These are phyloP conservation scores for Rhagologus leucostigma DNA, from an alignment of 2,113 vertebrate genomes.

Conservation along the genomic window DNA sequence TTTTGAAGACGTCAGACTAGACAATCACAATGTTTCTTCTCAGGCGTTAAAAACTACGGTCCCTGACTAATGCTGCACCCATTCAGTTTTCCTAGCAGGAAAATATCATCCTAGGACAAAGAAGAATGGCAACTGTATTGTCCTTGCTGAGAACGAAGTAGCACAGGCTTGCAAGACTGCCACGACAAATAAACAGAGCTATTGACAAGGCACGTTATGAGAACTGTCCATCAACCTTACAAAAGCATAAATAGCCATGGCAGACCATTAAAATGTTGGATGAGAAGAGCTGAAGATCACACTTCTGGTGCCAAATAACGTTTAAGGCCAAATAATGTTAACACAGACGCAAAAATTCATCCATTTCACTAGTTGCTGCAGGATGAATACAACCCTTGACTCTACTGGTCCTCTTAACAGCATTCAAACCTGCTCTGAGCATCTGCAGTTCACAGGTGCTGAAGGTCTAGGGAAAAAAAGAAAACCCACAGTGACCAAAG, in stretches of 20 bases:
- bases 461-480: neutral
- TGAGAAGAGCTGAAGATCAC: neutral
- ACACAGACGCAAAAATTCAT: neutral
- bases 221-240: neutral
- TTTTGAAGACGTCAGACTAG: neutral
- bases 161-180: neutral
- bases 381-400: neutral
- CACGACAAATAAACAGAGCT: neutral
- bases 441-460: neutral
- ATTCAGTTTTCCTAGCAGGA: neutral
- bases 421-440: neutral
- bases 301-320: neutral
- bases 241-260: neutral
- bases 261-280: neutral
- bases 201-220: neutral
- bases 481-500: neutral
- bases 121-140: neutral
- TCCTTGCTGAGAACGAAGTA: neutral
- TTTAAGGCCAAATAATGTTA: neutral
- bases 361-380: neutral
- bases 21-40: conserved; percentile 5
- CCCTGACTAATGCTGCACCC: neutral
- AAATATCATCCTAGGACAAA: neutral
- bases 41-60: neutral
- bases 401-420: neutral